These are phyloP conservation scores for Chironomus tentans DNA, from an alignment of 2,888 invertebrate species.

Conservation along the genomic window DNA sequence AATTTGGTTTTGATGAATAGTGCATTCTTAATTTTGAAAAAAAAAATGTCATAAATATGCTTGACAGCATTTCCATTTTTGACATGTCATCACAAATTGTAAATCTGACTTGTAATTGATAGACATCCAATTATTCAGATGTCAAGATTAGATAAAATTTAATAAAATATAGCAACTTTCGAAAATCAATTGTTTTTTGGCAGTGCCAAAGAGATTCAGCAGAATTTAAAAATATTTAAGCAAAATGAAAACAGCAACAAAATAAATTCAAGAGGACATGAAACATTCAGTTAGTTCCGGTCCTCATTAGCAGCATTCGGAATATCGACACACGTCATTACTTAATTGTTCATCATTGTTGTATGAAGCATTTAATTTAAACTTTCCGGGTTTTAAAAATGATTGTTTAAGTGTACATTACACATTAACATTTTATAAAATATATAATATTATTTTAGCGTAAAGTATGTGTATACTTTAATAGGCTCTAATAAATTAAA, in stretches of 20 bases:
- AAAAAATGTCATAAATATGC: too few relatives aligned
- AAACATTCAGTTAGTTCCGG: not conserved
- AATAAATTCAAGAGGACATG: not conserved
- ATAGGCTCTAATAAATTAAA: conserved; percentile 1
- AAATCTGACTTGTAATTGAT: too few relatives aligned
- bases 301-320: not conserved
- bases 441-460: too few relatives aligned
- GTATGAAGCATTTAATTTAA: not conserved
- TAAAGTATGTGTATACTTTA: not conserved
- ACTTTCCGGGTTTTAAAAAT: not conserved
- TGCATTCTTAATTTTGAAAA: too few relatives aligned
- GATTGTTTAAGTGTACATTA: not conserved
- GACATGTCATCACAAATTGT: too few relatives aligned
- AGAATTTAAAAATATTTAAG: not conserved
- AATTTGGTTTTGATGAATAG: too few relatives aligned
- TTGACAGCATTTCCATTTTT: too few relatives aligned
- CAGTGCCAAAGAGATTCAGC: too few relatives aligned
- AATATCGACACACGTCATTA: not conserved
- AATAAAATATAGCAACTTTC: too few relatives aligned
- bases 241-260: not conserved
- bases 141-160: too few relatives aligned
- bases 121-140: too few relatives aligned
- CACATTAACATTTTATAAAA: not conserved
- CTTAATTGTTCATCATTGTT: not conserved
- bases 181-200: too few relatives aligned